phyloP scores from a whole-genome alignment of 2,113 vertebrate species.

The Neoarius graeffei region DNA sequence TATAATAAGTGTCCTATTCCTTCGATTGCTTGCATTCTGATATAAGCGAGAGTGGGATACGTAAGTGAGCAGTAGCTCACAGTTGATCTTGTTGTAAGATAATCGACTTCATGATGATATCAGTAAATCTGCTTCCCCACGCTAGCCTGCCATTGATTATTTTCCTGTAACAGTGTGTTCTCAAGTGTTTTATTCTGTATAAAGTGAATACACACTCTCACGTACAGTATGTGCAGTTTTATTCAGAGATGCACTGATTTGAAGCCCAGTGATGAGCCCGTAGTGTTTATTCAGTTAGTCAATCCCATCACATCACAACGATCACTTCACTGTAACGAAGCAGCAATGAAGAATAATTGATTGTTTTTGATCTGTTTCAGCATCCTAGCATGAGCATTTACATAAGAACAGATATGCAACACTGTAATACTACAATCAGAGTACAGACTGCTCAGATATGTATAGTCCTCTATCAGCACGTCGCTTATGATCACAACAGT shows the following conservation, averaged over 20 bases:
- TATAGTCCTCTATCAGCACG: slow-evolving; percentile 21
- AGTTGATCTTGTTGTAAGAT: too few species aligned
- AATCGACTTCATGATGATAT: too few species aligned
- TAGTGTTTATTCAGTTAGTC: background rate
- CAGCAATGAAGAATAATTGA: background rate
- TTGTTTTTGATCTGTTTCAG: background rate
- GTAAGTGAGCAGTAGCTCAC: too few species aligned
- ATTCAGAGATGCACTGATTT: background rate
- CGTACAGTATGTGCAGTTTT: background rate
- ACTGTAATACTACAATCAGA: background rate
- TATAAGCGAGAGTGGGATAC: too few species aligned
- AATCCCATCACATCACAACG: background rate
- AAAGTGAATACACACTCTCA: background rate
- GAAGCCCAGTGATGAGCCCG: background rate
- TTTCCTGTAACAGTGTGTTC: background rate
- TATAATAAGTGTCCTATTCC: too few species aligned
- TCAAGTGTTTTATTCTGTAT: background rate
- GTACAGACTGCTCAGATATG: background rate
- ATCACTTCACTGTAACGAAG: background rate
- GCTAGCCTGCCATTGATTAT: background rate
- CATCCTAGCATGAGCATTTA: background rate
- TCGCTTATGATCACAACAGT: background rate
- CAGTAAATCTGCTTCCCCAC: too few species aligned
- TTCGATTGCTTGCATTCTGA: too few species aligned
- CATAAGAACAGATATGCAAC: background rate